A percentile compares a stretch with the other conserved stretches of the same genome.
phyloP scores from a whole-genome alignment of 2,113 vertebrate species.

The Hassar affinis region DNA sequence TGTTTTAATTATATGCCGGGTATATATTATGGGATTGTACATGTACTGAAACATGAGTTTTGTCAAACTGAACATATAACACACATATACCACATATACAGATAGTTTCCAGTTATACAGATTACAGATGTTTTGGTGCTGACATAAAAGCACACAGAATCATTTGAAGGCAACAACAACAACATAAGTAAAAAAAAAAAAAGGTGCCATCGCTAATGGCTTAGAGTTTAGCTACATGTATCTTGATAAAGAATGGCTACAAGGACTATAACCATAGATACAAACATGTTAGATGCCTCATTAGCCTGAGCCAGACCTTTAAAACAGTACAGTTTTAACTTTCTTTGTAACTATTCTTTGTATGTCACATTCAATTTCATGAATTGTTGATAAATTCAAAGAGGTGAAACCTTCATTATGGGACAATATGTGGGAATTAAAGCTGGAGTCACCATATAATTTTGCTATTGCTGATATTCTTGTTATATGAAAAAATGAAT shows the following conservation, averaged over 20 bases:
- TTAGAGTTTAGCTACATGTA: background rate
- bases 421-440: background rate
- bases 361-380: background rate
- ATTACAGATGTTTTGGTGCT: conserved; percentile 11
- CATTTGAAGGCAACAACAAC: conserved; percentile 8
- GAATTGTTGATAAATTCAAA: background rate
- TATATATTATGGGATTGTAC: background rate
- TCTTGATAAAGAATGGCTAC: background rate
- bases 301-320: background rate
- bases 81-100: conserved; percentile 11
- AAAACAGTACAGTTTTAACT: background rate
- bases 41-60: background rate
- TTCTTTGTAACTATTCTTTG: background rate
- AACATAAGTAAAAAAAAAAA: background rate
- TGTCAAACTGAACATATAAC: conserved; percentile 13
- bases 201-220: background rate
- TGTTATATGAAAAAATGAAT: background rate
- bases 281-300: conserved; percentile 8
- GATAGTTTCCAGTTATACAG: background rate
- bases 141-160: background rate
- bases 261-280: conserved; percentile 17
- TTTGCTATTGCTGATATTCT: background rate
- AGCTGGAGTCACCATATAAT: background rate
- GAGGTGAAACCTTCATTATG: background rate
- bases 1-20: background rate